These are phyloP conservation scores for Chouioia cunea DNA, from an alignment of 2,888 invertebrate species.

Conservation along the genomic window DNA sequence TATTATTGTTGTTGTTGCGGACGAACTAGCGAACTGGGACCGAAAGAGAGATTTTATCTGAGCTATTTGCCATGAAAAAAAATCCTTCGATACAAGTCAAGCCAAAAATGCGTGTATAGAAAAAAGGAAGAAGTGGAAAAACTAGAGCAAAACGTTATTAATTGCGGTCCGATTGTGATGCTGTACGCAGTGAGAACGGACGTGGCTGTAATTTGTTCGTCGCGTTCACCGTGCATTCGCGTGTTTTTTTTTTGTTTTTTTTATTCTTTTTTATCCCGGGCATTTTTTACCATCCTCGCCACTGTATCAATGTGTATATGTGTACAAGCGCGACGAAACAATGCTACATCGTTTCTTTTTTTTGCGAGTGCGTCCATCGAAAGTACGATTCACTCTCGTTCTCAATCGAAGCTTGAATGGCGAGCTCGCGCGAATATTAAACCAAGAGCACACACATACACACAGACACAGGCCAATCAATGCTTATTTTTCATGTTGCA, in stretches of 20 bases:
- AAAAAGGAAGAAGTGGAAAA: neutral
- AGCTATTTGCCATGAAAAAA: neutral
- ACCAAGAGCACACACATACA: constrained; percentile 2
- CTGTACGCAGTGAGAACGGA: neutral
- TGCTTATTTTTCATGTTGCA: constrained; percentile 49
- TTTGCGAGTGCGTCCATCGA: constrained; percentile 48
- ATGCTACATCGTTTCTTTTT: constrained; percentile 44
- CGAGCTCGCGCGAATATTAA: constrained; percentile 3
- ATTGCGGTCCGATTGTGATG: constrained; percentile 40
- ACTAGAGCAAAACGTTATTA: constrained; percentile 46
- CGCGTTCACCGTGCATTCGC: neutral
- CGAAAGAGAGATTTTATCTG: constrained; percentile 1
- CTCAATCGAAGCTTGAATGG: constrained; percentile 53
- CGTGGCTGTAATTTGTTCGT: constrained; percentile 30
- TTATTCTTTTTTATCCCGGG: constrained; percentile 5
- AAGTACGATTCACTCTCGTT: constrained; percentile 61
- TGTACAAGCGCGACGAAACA: constrained; percentile 43
- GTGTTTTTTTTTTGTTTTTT: constrained; percentile 17
- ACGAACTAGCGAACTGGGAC: too few species aligned
- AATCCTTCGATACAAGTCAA: too few species aligned
- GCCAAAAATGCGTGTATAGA: neutral
- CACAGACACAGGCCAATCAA: constrained; percentile 40
- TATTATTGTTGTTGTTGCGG: neutral
- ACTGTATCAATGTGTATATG: constrained; percentile 40
- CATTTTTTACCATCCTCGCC: constrained; percentile 21